Evolutionary conservation across 2,113 vertebrate species (phyloP).

Genomic region (Malurus elegans): DNA sequence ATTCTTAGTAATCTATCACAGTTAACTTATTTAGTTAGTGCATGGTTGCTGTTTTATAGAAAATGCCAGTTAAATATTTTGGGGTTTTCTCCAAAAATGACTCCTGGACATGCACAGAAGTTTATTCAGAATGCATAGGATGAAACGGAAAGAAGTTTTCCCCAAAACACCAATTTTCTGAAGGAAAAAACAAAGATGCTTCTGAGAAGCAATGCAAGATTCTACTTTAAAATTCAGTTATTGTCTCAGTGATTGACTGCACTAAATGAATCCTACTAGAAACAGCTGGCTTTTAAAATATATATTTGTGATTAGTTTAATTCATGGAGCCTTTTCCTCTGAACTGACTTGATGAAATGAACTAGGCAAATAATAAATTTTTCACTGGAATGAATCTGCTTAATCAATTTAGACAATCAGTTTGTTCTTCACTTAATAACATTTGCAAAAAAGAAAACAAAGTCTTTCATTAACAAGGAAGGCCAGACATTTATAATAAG

Average conservation of each 20-base stretch:
- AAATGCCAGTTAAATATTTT: background rate
- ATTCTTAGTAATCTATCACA: conserved; percentile 8
- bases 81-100: background rate
- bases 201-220: background rate
- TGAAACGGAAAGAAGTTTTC: background rate
- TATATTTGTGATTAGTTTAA: conserved; percentile 63
- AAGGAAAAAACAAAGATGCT: background rate
- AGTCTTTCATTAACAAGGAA: conserved; percentile 50
- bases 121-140: background rate
- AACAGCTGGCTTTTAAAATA: conserved; percentile 38
- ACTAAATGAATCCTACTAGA: conserved; percentile 3
- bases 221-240: conserved; percentile 39
- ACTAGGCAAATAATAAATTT: conserved; percentile 48
- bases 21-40: background rate
- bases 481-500: conserved; percentile 6
- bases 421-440: conserved; percentile 61
- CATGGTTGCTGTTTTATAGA: background rate
- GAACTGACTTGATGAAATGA: conserved; percentile 50
- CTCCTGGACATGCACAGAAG: background rate
- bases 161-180: background rate
- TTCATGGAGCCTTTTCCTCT: conserved; percentile 21
- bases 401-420: conserved; percentile 70
- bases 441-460: conserved; percentile 62
- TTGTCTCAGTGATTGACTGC: conserved; percentile 30
- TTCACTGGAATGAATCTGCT: conserved; percentile 63